A percentile compares a stretch with the other conserved stretches of the same genome.
phyloP scores from a whole-genome alignment of 1,140 invertebrate genomes.

The Drosophila malerkotliana region DNA sequence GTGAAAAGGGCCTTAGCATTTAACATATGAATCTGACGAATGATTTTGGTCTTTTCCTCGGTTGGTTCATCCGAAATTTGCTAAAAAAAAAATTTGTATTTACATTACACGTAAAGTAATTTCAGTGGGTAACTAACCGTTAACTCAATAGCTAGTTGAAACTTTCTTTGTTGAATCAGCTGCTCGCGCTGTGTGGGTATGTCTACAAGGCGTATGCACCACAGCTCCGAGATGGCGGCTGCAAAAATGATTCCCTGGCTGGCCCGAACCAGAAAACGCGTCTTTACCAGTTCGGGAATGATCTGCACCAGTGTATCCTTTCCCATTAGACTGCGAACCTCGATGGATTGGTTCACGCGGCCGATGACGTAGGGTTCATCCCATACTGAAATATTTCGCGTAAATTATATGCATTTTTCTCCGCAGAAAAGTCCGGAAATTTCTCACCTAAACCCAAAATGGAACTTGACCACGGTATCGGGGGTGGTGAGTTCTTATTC shows the following conservation, averaged over 20 bases:
- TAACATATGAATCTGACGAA: constrained; percentile 94
- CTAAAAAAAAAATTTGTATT: constrained; percentile 84
- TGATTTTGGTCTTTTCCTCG: constrained; percentile 91
- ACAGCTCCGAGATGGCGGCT: constrained; percentile 93
- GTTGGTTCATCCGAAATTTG: constrained; percentile 92
- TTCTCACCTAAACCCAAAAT: constrained; percentile 63
- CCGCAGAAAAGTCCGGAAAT: not conserved
- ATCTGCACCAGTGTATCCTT: constrained; percentile 90
- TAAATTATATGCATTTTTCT: constrained; percentile 39
- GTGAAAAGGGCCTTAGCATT: constrained; percentile 96
- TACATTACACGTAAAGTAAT: not conserved
- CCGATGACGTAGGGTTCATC: constrained; percentile 96
- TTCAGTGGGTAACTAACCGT: constrained; percentile 87
- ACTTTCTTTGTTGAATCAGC: constrained; percentile 94
- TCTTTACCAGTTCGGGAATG: constrained; percentile 88
- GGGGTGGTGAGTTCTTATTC: constrained; percentile 49
- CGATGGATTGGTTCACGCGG: constrained; percentile 91
- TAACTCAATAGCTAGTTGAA: constrained; percentile 95
- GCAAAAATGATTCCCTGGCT: constrained; percentile 92
- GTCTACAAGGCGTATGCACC: constrained; percentile 92
- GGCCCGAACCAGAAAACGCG: constrained; percentile 87
- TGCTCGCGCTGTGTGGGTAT: constrained; percentile 92
- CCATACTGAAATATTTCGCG: constrained; percentile 87
- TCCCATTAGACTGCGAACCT: constrained; percentile 92
- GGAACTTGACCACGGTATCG: constrained; percentile 66